Base-by-base conservation (phyloP, 2,888 invertebrate species). In the Hypsopygia costalis region DNA sequence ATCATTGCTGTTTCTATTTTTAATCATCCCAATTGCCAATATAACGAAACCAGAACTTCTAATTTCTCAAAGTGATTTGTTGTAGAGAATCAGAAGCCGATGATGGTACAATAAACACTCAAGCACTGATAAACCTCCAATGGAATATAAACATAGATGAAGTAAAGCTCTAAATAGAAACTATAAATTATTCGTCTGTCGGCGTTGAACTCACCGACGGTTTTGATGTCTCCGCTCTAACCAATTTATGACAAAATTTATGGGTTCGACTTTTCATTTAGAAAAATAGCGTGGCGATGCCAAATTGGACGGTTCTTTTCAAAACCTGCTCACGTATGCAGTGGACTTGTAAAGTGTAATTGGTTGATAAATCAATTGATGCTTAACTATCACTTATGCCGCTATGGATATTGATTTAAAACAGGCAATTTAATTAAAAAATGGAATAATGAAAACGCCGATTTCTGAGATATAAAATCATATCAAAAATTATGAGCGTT, bases 231-330 rank as follows among this genome's bases (percentile, higher is more conserved):
- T 38, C 47, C 43, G 38, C 41, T 38, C 4, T 41, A 29, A 39
- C 43, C 42, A 38, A 43, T 50, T 50, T 44, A 50, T 46, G 41
- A 47, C 42, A 40, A 47, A 46, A 47, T 50, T 47, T 50, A 50
- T 47, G 35, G 36, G 47, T 41, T 45, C 41, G 31, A 43, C 40
- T 43, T 47, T 43, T 45, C 43, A 40, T 44, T 46, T 38, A 35
- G 28, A 34, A 40, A 45, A 45, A 42, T 36, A 36, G 16, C 36
- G 35, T 34, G 36, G 31, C 28, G 10, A 11, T 40, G 45, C 43
- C 38, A 43, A 44, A 40, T 36, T 40, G 37, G 43, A 38, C 35
- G 39, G 40, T 34, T 34, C 34, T 39, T 43, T 36, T 28, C 25
- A 30, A 32, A 47, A 41, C 46, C 43, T 36, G 44, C 42, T 41